Evolutionary conservation across 2,113 vertebrate species (phyloP).

Genomic region (Nipponia nippon): DNA sequence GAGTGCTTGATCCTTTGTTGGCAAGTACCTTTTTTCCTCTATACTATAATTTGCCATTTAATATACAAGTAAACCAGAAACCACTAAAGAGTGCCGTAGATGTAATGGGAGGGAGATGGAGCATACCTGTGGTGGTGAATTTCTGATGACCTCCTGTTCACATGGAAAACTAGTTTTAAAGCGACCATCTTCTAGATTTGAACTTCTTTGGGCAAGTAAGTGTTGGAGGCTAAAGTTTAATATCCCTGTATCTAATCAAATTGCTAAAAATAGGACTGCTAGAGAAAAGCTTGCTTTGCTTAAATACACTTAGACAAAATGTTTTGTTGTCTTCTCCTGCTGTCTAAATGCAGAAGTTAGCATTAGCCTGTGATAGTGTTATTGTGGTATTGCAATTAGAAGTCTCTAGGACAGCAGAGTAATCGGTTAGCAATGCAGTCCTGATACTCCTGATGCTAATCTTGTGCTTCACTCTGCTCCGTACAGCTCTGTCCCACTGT

Average conservation of each 20-base stretch:
- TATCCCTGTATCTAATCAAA: not conserved
- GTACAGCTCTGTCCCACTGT: fast-evolving
- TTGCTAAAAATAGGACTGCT: not conserved
- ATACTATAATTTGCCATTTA: not conserved
- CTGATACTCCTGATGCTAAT: not conserved
- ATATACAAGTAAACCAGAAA: not conserved
- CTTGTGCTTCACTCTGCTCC: not conserved
- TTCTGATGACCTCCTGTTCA: not conserved
- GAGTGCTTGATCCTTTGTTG: slow-evolving; percentile 14
- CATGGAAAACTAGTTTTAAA: not conserved
- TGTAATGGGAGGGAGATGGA: not conserved
- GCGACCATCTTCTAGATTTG: not conserved
- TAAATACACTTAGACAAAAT: not conserved
- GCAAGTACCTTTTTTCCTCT: not conserved
- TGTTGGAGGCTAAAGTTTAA: not conserved
- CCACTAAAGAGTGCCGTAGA: not conserved
- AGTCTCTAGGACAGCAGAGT: not conserved
- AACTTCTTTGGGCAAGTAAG: not conserved
- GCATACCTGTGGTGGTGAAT: not conserved
- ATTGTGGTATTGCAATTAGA: not conserved
- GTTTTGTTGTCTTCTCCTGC: not conserved
- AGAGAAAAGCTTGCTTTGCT: not conserved
- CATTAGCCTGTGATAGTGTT: not conserved
- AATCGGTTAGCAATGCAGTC: not conserved
- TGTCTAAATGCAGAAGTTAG: not conserved